Percentiles rank a stretch among this genome's conserved stretches.
These are phyloP conservation scores for Drosophila anomelani DNA, from an alignment of 2,888 invertebrate species.

Conservation along the genomic window DNA sequence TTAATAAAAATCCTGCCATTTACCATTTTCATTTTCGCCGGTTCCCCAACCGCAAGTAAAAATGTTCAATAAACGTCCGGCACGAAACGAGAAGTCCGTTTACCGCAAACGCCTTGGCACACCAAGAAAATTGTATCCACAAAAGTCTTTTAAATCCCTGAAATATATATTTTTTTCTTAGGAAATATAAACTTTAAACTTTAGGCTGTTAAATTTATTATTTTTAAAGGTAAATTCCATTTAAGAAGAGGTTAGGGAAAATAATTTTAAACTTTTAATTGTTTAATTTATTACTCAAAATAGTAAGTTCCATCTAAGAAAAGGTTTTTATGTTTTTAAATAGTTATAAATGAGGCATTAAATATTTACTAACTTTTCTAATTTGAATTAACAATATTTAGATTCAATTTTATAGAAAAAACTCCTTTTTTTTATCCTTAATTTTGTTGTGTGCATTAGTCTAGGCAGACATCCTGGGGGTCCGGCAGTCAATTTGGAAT, in stretches of 20 bases:
- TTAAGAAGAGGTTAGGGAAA: background rate
- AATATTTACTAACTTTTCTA: background rate
- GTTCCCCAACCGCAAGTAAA: constrained; percentile 68
- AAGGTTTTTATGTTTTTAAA: background rate
- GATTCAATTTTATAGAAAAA: background rate
- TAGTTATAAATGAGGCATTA: too few relatives aligned
- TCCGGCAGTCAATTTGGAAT: constrained; percentile 71
- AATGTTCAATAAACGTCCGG: constrained; percentile 79
- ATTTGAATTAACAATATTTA: background rate
- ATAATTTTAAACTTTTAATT: too few relatives aligned
- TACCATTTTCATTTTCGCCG: constrained; percentile 30
- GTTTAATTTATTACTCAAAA: too few relatives aligned
- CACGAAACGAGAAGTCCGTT: constrained; percentile 46
- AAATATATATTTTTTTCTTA: background rate
- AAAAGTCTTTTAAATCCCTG: accelerated
- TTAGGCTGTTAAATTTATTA: too few relatives aligned
- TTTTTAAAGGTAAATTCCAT: background rate
- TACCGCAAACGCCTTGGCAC: constrained; percentile 70
- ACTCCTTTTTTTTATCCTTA: background rate
- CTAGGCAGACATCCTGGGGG: constrained; percentile 37
- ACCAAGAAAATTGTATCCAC: background rate
- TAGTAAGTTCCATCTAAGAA: too few relatives aligned
- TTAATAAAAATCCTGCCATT: constrained; percentile 46
- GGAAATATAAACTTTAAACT: background rate
- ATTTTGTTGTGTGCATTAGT: constrained; percentile 51